phyloP scores from a whole-genome alignment of 2,113 vertebrate species.

The Crotalus tigris region DNA sequence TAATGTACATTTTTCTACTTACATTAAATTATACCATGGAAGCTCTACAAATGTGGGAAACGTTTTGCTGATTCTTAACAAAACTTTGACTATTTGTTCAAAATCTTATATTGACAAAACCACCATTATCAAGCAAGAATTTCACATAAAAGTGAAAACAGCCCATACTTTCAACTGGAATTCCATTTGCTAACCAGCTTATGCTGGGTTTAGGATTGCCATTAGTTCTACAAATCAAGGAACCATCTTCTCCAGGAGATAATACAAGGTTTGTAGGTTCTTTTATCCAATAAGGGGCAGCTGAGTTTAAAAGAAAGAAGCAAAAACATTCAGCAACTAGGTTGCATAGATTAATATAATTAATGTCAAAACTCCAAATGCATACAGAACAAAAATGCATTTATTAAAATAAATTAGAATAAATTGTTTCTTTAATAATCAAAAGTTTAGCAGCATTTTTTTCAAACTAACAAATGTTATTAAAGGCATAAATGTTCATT shows the following conservation, averaged over 20 bases:
- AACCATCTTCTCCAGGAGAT: conserved; percentile 86
- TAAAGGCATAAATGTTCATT: background rate
- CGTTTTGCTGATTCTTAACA: background rate
- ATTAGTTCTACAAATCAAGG: conserved; percentile 85
- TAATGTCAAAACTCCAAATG: background rate
- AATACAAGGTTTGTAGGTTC: conserved; percentile 87
- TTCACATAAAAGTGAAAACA: background rate
- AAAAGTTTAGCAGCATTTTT: background rate
- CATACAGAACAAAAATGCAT: background rate
- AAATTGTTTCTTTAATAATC: background rate
- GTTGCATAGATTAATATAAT: background rate
- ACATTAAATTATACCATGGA: no score
- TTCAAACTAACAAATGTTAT: background rate
- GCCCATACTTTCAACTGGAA: conserved; percentile 86
- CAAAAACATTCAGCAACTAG: conserved; percentile 9
- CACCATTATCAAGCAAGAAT: background rate
- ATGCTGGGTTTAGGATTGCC: conserved; percentile 89
- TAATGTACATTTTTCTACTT: background rate
- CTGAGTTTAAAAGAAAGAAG: conserved; percentile 65
- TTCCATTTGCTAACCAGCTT: conserved; percentile 87
- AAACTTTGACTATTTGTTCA: background rate
- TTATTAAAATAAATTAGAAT: background rate
- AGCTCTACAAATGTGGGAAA: background rate
- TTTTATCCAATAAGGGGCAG: conserved; percentile 93
- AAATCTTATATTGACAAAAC: background rate